A percentile compares a stretch with the other conserved stretches of the same genome.
phyloP scores from a whole-genome alignment of 1,140 invertebrate species.

The Arion vulgaris region DNA sequence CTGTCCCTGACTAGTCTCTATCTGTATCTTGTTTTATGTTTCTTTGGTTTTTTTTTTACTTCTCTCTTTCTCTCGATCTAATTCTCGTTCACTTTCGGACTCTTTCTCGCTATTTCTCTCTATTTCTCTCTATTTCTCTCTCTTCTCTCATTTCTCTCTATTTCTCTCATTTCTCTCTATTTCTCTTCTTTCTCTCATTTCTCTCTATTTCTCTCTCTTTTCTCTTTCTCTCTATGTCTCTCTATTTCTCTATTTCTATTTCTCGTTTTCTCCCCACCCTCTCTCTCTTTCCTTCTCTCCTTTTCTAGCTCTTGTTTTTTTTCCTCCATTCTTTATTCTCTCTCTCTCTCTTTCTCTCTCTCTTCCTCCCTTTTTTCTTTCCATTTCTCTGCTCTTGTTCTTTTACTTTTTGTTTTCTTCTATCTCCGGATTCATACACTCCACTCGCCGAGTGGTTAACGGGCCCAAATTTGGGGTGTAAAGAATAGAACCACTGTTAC shows the following conservation, averaged over 20 bases:
- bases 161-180: neutral
- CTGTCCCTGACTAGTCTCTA: no score
- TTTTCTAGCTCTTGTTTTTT: neutral
- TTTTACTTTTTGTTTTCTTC: neutral
- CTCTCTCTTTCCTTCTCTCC: no score
- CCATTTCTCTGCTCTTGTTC: no score
- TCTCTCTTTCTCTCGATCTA: slow-evolving; percentile 19
- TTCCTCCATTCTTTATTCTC: neutral
- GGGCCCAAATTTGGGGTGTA: no score
- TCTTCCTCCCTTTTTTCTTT: neutral
- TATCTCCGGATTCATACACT: no score
- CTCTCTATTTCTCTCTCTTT: neutral
- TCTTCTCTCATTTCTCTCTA: neutral
- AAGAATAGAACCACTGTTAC: no score
- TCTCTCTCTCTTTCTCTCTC: neutral
- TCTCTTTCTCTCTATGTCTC: neutral
- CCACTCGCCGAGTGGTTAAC: no score
- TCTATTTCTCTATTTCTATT: no score
- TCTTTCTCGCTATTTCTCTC: slow-evolving; percentile 22
- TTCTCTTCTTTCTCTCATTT: no score
- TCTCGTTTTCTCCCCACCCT: neutral
- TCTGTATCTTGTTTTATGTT: no score
- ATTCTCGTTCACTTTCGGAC: slow-evolving; percentile 4
- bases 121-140: slow-evolving; percentile 16
- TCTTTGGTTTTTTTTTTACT: neutral